Conservation (phyloP, 2,113 vertebrate genomes). For the cat (Felis catus) region F.catus_Fca126_mat1.0 CM031416.1:81287001-81287500, state of each 20-base stretch:
- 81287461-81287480: background rate
- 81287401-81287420: background rate
- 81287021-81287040: background rate
- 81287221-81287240: conserved; percentile 43
- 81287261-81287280: conserved; percentile 26
- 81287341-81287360: conserved; percentile 2
- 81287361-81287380: conserved; percentile 6
- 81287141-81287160: conserved; percentile 51
- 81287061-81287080: background rate
- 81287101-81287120: background rate
- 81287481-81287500: background rate
- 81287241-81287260: conserved; percentile 48
- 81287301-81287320: conserved; percentile 1
- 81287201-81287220: conserved; percentile 35
- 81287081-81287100: background rate
- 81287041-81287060: background rate
- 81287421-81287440: background rate
- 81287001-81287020: background rate
- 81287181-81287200: conserved; percentile 34
- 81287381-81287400: conserved; percentile 43
- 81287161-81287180: conserved; percentile 1
- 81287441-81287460: background rate
- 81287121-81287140: background rate
- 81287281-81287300: conserved; percentile 37
- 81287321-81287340: conserved; percentile 22